phyloP scores from a whole-genome alignment of 2,113 vertebrate species.

The Odobenus rosmarus region DNA sequence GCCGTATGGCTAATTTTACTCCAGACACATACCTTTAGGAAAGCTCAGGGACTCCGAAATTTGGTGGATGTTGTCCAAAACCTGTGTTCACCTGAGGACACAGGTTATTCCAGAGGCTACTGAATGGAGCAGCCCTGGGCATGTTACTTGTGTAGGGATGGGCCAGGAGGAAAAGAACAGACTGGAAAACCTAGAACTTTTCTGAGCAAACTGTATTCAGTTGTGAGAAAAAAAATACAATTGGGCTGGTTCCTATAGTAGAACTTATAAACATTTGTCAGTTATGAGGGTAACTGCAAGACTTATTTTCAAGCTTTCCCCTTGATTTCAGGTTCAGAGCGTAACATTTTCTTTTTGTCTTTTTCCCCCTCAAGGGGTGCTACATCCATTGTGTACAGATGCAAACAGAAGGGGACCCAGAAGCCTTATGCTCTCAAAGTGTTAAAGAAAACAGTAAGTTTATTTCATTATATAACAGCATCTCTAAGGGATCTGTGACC shows the following conservation, averaged over 20 bases:
- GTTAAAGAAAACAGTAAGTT: conserved; percentile 95
- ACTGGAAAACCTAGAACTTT: background rate
- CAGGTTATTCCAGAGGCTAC: background rate
- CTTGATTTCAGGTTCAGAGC: conserved; percentile 44
- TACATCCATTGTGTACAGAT: conserved; percentile 94
- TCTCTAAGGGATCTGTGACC: conserved; percentile 6
- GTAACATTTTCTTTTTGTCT: conserved; percentile 77
- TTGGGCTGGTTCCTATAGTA: background rate
- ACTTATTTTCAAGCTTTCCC: conserved; percentile 37
- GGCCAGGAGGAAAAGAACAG: background rate
- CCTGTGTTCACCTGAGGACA: background rate
- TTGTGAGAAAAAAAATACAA: background rate
- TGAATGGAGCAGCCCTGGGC: background rate
- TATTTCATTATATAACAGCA: conserved; percentile 65
- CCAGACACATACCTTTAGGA: background rate
- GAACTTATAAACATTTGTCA: background rate
- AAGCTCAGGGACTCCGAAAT: background rate
- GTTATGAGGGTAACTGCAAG: background rate
- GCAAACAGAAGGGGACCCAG: conserved; percentile 93
- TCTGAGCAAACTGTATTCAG: background rate
- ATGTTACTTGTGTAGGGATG: background rate
- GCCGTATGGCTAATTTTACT: background rate
- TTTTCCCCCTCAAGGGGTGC: conserved; percentile 88
- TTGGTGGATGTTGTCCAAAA: background rate
- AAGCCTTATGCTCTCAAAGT: conserved; percentile 93